Percentiles rank a stretch among this genome's conserved stretches.
These are phyloP conservation scores for Eucera pruinosa DNA, from an alignment of 2,888 invertebrate genomes.

Conservation along the genomic window DNA sequence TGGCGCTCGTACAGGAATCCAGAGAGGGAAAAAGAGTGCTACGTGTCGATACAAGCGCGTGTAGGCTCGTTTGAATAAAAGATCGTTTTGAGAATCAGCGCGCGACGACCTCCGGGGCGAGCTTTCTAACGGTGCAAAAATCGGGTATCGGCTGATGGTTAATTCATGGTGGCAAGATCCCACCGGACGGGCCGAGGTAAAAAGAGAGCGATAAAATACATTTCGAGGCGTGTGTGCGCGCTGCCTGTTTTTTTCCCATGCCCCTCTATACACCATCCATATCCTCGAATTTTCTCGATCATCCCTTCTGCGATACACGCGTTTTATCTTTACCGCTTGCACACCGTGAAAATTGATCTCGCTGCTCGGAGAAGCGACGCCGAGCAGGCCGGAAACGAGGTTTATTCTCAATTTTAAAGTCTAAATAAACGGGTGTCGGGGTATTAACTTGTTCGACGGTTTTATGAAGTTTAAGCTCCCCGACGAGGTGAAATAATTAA, in stretches of 20 bases:
- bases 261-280: constrained; percentile 4
- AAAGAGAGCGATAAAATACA: constrained; percentile 68
- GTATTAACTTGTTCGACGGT: not conserved
- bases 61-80: constrained; percentile 73
- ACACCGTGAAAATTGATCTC: constrained; percentile 14
- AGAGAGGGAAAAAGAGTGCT: not conserved
- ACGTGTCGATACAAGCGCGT: constrained; percentile 50
- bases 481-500: not conserved
- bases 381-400: not conserved
- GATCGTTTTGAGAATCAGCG: constrained; percentile 72
- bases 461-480: not conserved
- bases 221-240: constrained; percentile 46
- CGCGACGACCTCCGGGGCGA: constrained; percentile 27
- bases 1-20: not conserved
- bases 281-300: constrained; percentile 4
- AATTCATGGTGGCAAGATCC: constrained; percentile 74
- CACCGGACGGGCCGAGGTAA: constrained; percentile 43
- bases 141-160: constrained; percentile 76
- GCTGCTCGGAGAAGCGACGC: not conserved
- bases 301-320: not conserved
- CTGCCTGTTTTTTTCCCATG: constrained; percentile 38
- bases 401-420: constrained; percentile 4
- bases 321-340: not conserved
- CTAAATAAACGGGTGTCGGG: not conserved
- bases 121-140: constrained; percentile 63